phyloP scores from a whole-genome alignment of 2,113 vertebrate species.

The Pandion haliaetus region DNA sequence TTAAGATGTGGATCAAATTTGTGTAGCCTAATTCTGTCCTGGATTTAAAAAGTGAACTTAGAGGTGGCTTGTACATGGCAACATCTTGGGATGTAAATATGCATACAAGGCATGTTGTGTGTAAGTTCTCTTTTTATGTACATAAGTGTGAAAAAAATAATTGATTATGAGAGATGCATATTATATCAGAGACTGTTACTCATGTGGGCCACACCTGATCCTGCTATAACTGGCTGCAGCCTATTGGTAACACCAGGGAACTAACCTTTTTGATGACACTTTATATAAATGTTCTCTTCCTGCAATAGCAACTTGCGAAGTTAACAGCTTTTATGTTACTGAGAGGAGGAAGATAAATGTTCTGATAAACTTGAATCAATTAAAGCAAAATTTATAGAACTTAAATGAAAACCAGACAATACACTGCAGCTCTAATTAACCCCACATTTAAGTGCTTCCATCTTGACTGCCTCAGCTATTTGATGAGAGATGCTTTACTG shows the following conservation, averaged over 20 bases:
- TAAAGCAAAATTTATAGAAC: not conserved
- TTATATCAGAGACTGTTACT: not conserved
- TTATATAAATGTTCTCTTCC: not conserved
- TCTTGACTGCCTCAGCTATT: constrained; percentile 53
- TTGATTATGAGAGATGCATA: not conserved
- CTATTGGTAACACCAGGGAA: not conserved
- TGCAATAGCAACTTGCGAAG: not conserved
- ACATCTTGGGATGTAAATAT: not conserved
- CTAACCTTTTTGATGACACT: not conserved
- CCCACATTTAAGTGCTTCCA: constrained; percentile 40
- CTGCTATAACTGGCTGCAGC: not conserved
- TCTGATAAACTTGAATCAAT: not conserved
- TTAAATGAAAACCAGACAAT: not conserved
- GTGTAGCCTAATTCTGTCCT: not conserved
- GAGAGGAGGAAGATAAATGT: not conserved
- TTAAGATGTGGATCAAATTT: not conserved
- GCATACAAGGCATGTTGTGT: not conserved
- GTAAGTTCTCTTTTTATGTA: not conserved
- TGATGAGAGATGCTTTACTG: constrained; percentile 56
- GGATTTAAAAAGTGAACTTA: not conserved
- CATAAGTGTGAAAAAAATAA: not conserved
- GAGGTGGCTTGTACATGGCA: not conserved
- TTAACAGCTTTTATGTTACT: not conserved
- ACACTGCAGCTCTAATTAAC: constrained; percentile 47
- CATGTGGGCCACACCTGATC: not conserved